Evolutionary conservation across 2,797 vertebrate genomes (phyloP).

Genomic region (Silurus aristotelis): DNA sequence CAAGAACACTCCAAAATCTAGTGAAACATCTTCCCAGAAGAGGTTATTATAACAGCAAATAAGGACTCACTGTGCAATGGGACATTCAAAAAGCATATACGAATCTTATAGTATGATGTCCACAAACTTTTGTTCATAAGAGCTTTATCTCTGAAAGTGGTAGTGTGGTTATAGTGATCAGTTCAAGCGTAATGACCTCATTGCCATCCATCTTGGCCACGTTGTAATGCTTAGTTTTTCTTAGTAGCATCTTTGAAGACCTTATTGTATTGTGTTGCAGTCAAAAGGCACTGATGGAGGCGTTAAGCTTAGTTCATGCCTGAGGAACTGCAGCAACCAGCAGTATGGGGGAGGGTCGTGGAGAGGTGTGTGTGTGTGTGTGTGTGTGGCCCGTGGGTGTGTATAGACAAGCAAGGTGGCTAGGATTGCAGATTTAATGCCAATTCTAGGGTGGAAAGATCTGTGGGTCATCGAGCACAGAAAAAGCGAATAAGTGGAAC

Average conservation of each 20-base stretch:
- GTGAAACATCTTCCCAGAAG: no score
- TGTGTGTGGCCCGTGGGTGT: slow-evolving; percentile 33
- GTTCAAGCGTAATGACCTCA: background rate
- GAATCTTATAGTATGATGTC: no score
- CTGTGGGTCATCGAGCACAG: background rate
- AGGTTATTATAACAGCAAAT: no score
- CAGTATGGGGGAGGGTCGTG: background rate
- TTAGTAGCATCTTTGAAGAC: slow-evolving; percentile 18
- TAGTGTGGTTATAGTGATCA: background rate
- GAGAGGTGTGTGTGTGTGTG: slow-evolving; percentile 37
- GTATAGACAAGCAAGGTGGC: background rate
- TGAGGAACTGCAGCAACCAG: background rate
- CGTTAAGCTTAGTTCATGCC: background rate
- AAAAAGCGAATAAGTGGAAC: background rate
- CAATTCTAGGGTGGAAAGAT: background rate
- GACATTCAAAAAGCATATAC: no score
- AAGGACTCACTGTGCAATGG: no score
- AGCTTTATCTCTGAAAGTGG: background rate
- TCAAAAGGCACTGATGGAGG: background rate
- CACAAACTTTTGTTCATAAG: background rate
- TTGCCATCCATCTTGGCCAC: background rate
- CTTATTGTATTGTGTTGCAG: background rate
- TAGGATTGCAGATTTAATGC: background rate
- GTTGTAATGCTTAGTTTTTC: background rate
- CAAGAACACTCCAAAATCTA: no score